Percentiles rank a stretch among this genome's conserved stretches.
These are phyloP conservation scores for Campoletis sonorensis DNA, from an alignment of 1,140 invertebrate genomes.

Conservation along the genomic window DNA sequence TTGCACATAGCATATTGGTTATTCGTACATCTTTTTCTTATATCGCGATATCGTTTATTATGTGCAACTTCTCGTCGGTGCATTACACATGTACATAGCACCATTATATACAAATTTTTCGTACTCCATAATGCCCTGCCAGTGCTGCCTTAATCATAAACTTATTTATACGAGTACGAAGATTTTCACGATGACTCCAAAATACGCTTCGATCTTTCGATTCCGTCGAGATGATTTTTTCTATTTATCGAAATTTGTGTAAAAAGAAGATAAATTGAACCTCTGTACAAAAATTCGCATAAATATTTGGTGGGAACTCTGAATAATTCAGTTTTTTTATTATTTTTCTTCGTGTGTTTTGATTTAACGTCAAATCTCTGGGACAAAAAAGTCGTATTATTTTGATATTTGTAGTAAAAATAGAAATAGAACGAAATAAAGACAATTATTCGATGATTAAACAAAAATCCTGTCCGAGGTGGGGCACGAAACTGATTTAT, in stretches of 20 bases:
- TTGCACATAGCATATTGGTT: constrained; percentile 68
- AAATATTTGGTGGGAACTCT: no score
- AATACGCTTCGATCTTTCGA: no score
- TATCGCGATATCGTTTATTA: constrained; percentile 61
- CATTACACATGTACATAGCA: constrained; percentile 74
- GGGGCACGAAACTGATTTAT: constrained; percentile 23
- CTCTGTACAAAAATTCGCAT: no score
- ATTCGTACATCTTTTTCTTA: constrained; percentile 63
- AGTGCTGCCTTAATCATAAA: constrained; percentile 74
- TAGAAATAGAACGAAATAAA: no score
- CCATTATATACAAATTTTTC: constrained; percentile 75
- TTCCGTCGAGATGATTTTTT: no score
- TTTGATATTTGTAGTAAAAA: no score
- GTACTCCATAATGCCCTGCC: constrained; percentile 63
- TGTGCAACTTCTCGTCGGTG: constrained; percentile 58
- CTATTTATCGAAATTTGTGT: no score
- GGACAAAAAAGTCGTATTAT: no score
- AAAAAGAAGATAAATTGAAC: no score
- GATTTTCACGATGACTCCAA: constrained; percentile 28
- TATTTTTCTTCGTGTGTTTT: no score
- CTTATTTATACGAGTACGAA: constrained; percentile 56
- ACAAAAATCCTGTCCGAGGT: background rate
- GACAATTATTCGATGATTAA: background rate
- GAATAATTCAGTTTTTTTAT: no score
- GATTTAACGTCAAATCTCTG: no score